Conservation (phyloP, 2,888 invertebrate species). For the Noctuana brunneofusca region DNA sequence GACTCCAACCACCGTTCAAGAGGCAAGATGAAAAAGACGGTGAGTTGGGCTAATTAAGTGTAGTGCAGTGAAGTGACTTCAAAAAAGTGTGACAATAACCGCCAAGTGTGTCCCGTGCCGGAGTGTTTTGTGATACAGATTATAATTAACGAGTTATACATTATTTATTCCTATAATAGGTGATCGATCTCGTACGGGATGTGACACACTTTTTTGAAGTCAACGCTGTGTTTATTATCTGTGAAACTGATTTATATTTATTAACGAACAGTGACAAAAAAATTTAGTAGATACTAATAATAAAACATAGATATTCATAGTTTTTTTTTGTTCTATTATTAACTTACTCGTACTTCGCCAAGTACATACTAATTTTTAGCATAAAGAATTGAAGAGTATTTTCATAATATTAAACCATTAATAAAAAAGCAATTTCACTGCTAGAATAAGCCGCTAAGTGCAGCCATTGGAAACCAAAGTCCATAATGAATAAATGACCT, state of each 20-base stretch:
- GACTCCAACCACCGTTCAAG: slow-evolving; percentile 74
- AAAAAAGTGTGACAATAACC: slow-evolving; percentile 62
- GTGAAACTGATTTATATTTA: not conserved
- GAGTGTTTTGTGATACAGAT: slow-evolving; percentile 43
- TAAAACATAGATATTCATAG: too few relatives aligned
- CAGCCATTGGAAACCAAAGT: too few relatives aligned
- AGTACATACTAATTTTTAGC: too few relatives aligned
- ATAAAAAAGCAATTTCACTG: too few relatives aligned
- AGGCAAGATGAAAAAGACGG: slow-evolving; percentile 79
- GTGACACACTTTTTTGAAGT: slow-evolving; percentile 77
- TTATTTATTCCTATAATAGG: slow-evolving; percentile 13
- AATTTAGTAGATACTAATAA: not conserved
- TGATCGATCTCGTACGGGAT: slow-evolving; percentile 44
- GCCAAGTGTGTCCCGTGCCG: slow-evolving; percentile 54
- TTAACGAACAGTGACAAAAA: not conserved
- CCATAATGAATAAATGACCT: too few relatives aligned
- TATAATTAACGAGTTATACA: slow-evolving; percentile 26
- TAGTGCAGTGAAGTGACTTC: slow-evolving; percentile 66
- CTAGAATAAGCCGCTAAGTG: too few relatives aligned
- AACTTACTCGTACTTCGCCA: too few relatives aligned
- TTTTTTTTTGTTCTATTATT: too few relatives aligned
- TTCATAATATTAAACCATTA: too few relatives aligned
- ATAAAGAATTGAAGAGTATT: too few relatives aligned
- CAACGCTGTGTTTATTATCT: slow-evolving; percentile 42
- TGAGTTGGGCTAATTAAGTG: slow-evolving; percentile 61